Evolutionary conservation across 2,888 invertebrate species (phyloP).

Genomic region (Drosophila nr. fundita): DNA sequence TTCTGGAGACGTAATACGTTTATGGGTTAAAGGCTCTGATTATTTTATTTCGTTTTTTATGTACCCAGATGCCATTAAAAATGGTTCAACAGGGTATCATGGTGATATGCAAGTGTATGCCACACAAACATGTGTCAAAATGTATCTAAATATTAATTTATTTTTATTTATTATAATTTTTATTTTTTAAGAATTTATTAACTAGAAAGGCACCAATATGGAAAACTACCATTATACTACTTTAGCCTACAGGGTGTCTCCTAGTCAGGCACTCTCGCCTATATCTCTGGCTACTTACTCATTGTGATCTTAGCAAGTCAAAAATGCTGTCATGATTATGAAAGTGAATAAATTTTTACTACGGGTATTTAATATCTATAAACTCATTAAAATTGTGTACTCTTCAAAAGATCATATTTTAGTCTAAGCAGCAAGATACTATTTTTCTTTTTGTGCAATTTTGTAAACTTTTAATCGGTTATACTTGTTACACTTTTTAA

Average conservation of each 20-base stretch:
- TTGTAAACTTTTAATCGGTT: background rate
- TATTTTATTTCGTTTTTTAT: constrained; percentile 1
- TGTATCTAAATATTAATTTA: background rate
- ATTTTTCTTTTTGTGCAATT: background rate
- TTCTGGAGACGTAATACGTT: background rate
- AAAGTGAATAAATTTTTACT: background rate
- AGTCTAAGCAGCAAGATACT: background rate
- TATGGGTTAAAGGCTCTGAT: constrained; percentile 1
- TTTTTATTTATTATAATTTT: background rate
- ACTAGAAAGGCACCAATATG: background rate
- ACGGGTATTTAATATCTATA: background rate
- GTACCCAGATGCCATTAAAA: background rate
- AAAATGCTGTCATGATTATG: background rate
- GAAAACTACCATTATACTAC: background rate
- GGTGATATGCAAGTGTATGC: background rate
- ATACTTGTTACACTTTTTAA: background rate
- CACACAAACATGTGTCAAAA: background rate
- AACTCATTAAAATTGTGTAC: background rate
- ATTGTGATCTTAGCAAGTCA: background rate
- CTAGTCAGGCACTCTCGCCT: background rate
- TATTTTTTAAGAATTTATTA: background rate
- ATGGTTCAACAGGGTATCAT: background rate
- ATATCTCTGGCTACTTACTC: background rate
- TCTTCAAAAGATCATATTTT: background rate
- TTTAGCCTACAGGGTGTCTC: background rate